These are phyloP conservation scores for Anas platyrhynchos DNA, from an alignment of 2,113 vertebrate species.

Conservation along the genomic window DNA sequence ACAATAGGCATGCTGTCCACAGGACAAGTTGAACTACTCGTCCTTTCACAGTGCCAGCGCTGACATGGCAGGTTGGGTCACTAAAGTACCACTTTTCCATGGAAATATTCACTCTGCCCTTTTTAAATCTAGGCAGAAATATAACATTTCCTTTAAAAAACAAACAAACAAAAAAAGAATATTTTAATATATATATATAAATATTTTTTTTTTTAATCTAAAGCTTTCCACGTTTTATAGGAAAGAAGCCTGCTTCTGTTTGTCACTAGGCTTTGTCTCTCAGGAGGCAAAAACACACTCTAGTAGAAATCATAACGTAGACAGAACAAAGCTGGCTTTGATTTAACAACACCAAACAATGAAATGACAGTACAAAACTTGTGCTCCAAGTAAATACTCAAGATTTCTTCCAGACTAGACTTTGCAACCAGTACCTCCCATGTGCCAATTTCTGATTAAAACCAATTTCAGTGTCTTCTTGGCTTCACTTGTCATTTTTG, in stretches of 20 bases:
- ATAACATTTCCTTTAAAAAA: fast-evolving
- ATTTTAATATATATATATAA: not conserved
- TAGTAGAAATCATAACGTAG: not conserved
- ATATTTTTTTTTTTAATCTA: not conserved
- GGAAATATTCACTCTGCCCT: not conserved
- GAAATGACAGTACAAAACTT: not conserved
- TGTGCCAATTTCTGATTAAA: not conserved
- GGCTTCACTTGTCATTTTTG: not conserved
- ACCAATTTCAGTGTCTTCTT: fast-evolving
- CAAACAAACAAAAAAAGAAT: not conserved
- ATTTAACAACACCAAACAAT: not conserved
- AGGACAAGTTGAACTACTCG: not conserved
- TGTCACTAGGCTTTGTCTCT: not conserved
- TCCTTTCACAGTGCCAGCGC: fast-evolving
- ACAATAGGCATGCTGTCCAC: fast-evolving
- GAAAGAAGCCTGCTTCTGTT: not conserved
- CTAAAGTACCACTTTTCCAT: not conserved
- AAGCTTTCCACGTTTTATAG: not conserved
- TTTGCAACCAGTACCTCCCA: not conserved
- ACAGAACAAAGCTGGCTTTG: not conserved
- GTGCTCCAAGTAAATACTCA: not conserved
- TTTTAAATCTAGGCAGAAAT: not conserved
- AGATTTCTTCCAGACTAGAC: not conserved
- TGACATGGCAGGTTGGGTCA: not conserved
- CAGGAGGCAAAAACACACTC: not conserved